Evolutionary conservation across 53 echinoderm and acorn worm species (phyloP).

Genomic region (Holothuria scabra): DNA sequence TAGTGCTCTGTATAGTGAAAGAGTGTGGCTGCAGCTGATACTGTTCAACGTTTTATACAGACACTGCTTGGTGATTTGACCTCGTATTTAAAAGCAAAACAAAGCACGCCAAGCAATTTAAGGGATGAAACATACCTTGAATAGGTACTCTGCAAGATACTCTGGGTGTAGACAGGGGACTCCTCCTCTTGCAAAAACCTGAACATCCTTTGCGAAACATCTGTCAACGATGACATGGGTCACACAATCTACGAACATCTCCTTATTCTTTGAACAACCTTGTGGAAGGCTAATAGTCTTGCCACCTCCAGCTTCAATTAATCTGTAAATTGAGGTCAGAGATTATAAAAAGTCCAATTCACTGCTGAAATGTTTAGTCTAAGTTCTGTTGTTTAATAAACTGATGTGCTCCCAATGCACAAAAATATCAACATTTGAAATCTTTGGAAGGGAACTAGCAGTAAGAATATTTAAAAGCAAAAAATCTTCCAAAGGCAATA

Average conservation of each 20-base stretch:
- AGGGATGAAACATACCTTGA: constrained; percentile 56
- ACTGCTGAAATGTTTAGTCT: no score
- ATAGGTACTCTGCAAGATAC: constrained; percentile 77
- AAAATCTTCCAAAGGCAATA: no score
- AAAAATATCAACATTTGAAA: no score
- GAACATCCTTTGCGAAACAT: constrained; percentile 66
- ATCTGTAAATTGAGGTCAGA: constrained; percentile 30
- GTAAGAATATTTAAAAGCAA: no score
- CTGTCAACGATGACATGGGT: constrained; percentile 78
- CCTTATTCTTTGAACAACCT: constrained; percentile 48
- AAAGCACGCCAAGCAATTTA: not conserved
- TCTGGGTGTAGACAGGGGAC: constrained; percentile 86
- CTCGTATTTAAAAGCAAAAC: not conserved
- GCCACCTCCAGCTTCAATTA: constrained; percentile 82
- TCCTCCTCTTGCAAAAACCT: constrained; percentile 55
- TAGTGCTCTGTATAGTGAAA: no score
- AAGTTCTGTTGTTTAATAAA: no score
- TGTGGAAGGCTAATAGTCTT: not conserved
- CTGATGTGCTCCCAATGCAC: no score
- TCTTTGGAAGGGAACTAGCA: no score
- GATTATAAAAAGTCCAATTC: no score
- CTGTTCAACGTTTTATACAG: no score
- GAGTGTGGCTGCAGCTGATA: no score
- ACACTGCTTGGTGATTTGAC: not conserved
- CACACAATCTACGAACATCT: constrained; percentile 54